A percentile compares a stretch with the other conserved stretches of the same genome.
Conservation (phyloP, 2,888 invertebrate species). For the Calliopum simillimum region DNA sequence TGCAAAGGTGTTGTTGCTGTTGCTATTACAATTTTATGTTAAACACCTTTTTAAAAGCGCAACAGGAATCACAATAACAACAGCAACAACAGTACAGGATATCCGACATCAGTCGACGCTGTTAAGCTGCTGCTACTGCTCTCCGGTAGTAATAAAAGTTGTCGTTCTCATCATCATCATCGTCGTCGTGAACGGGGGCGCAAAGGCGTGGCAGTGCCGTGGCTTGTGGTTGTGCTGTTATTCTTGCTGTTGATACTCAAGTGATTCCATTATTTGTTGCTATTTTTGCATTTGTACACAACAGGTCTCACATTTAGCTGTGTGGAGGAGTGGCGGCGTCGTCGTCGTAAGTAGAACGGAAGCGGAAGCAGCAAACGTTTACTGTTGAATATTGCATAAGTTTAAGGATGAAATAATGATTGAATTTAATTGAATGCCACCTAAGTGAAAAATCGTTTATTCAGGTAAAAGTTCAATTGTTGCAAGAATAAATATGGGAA, state of each 20-base stretch:
- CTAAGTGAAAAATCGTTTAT: not conserved
- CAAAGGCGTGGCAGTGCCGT: not conserved
- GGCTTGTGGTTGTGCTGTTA: not conserved
- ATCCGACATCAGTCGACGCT: constrained; percentile 21
- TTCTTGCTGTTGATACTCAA: not conserved
- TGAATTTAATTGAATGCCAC: constrained; percentile 11
- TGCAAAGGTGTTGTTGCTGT: not conserved
- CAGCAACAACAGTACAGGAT: constrained; percentile 20
- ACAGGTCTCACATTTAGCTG: not conserved
- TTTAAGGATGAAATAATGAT: not conserved
- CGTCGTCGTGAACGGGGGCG: not conserved
- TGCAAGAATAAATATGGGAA: not conserved
- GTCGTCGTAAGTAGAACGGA: not conserved
- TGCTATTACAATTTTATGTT: not conserved
- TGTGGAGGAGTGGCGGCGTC: not conserved
- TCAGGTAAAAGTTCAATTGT: not conserved
- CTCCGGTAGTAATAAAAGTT: not conserved
- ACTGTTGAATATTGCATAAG: too few species aligned
- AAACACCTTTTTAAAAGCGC: constrained; percentile 6
- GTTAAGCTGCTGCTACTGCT: not conserved
- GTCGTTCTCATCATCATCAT: too few species aligned
- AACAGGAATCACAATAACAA: constrained; percentile 1
- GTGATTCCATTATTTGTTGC: constrained; percentile 4
- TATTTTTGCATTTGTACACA: not conserved
- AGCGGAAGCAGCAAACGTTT: not conserved